phyloP scores from a whole-genome alignment of 2,888 invertebrate species.

The Heteropelma amictum region DNA sequence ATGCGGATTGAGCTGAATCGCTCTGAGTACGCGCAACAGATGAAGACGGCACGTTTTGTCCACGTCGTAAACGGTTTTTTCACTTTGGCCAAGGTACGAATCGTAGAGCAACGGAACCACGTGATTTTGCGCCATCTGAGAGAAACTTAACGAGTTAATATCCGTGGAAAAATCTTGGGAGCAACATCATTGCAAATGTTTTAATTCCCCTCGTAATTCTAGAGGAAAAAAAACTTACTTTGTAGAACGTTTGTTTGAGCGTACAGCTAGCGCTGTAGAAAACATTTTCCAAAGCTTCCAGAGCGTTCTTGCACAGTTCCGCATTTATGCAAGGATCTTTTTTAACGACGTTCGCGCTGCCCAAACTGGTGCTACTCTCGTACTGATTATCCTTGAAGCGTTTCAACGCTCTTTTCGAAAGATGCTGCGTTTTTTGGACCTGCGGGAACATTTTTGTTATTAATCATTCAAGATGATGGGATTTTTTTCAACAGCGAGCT shows the following conservation, averaged over 20 bases:
- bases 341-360: conserved; percentile 35
- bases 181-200: too few relatives aligned
- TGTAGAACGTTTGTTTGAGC: conserved; percentile 66
- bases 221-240: too few relatives aligned
- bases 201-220: too few relatives aligned
- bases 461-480: background rate
- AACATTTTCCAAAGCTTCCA: conserved; percentile 66
- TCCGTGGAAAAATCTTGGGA: too few relatives aligned
- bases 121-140: conserved; percentile 65
- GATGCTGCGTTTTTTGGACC: conserved; percentile 67
- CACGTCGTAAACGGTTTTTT: conserved; percentile 61
- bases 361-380: conserved; percentile 61
- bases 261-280: conserved; percentile 62
- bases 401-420: conserved; percentile 67
- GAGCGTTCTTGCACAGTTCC: conserved; percentile 65
- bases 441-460: conserved; percentile 37
- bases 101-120: conserved; percentile 66
- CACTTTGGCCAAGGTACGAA: conserved; percentile 63
- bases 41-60: conserved; percentile 65
- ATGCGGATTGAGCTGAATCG: conserved; percentile 68
- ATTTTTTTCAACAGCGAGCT: conserved; percentile 39
- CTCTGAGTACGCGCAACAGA: conserved; percentile 66
- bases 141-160: conserved; percentile 22
- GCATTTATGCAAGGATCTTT: conserved; percentile 58
- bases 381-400: conserved; percentile 67